phyloP scores from a whole-genome alignment of 2,797 vertebrate species.

The Macroramphosus scolopax region DNA sequence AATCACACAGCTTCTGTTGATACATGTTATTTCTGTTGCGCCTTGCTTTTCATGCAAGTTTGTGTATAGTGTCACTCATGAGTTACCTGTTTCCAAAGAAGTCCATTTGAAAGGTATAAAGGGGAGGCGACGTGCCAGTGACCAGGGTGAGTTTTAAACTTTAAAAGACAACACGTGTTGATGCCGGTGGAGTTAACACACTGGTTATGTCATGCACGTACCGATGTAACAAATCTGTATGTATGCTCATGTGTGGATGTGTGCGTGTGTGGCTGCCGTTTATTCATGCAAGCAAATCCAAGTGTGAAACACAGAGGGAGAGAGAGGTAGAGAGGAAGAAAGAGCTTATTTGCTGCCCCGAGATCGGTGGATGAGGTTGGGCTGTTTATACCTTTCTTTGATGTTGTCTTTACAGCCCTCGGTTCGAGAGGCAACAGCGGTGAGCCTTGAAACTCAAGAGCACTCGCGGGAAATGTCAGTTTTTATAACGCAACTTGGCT shows the following conservation, averaged over 20 bases:
- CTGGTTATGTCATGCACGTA: constrained; percentile 65
- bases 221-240: constrained; percentile 51
- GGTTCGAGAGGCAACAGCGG: constrained; percentile 57
- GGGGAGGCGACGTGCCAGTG: constrained; percentile 46
- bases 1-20: constrained; percentile 45
- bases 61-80: constrained; percentile 60
- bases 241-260: neutral
- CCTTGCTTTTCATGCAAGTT: constrained; percentile 49
- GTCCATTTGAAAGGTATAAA: constrained; percentile 60
- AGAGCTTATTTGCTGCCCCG: constrained; percentile 45
- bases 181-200: constrained; percentile 37
- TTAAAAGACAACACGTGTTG: constrained; percentile 51
- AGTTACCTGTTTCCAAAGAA: constrained; percentile 64
- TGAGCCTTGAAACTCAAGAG: constrained; percentile 46
- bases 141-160: constrained; percentile 44
- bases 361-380: constrained; percentile 48
- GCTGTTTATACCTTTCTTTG: constrained; percentile 67
- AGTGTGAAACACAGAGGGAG: constrained; percentile 53
- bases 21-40: constrained; percentile 49
- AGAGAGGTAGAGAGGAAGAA: constrained; percentile 61
- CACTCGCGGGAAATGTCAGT: constrained; percentile 63
- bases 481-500: constrained; percentile 55
- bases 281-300: constrained; percentile 45
- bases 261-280: constrained; percentile 22
- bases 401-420: constrained; percentile 63